Evolutionary conservation across 2,797 vertebrate genomes (phyloP).

Genomic region (Pyrocephalus nanus): DNA sequence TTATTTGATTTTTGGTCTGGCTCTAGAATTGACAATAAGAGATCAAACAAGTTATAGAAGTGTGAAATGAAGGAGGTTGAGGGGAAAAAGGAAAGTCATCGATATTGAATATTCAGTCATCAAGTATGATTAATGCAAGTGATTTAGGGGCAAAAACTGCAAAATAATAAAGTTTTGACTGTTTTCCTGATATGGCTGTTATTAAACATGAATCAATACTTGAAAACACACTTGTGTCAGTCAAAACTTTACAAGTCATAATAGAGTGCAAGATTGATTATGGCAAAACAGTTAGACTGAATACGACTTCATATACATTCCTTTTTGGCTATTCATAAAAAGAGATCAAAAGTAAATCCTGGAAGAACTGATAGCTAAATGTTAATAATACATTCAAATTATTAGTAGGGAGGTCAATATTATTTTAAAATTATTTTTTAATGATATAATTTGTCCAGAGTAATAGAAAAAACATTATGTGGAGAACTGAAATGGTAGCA

Average conservation of each 20-base stretch:
- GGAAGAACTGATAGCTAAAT: slow-evolving; percentile 10
- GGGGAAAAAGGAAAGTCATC: not conserved
- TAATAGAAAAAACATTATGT: not conserved
- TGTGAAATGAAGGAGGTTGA: slow-evolving; percentile 24
- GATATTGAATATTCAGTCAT: slow-evolving; percentile 48
- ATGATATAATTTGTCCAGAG: not conserved
- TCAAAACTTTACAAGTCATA: slow-evolving; percentile 54
- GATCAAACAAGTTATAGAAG: slow-evolving; percentile 37
- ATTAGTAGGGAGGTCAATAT: not conserved
- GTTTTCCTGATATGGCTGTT: slow-evolving; percentile 25
- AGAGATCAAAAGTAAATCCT: slow-evolving; percentile 18
- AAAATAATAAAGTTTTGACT: slow-evolving; percentile 60
- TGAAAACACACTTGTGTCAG: slow-evolving; percentile 42
- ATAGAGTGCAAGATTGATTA: slow-evolving; percentile 30
- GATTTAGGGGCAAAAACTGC: slow-evolving; percentile 42
- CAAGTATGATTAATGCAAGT: slow-evolving; percentile 50
- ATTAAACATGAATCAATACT: slow-evolving; percentile 56
- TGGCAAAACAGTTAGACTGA: slow-evolving; percentile 15
- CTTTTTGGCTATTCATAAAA: slow-evolving; percentile 45
- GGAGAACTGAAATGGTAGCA: not conserved
- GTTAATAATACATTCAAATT: slow-evolving; percentile 28
- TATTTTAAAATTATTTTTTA: slow-evolving; percentile 41
- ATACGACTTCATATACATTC: slow-evolving; percentile 38
- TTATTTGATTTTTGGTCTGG: not conserved
- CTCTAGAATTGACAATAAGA: not conserved